Base-by-base conservation (phyloP, 2,113 vertebrate genomes). In the Phalacrocorax brasilianus region DNA sequence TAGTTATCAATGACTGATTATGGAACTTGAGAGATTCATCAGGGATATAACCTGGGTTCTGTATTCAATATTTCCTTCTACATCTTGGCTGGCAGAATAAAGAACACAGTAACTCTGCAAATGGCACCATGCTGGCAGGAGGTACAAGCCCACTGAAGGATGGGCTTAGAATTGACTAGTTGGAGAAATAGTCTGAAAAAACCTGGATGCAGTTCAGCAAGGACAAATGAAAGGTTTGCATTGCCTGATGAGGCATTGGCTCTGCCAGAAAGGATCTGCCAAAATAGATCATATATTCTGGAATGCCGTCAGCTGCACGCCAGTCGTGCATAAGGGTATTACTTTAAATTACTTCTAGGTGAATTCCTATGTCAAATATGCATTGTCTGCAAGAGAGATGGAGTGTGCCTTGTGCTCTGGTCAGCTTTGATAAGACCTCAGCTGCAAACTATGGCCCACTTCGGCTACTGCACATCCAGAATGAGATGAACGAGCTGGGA, bases 161-260 rank as follows among this genome's bases (percentile, higher is more conserved):
- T 7, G 87, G 72, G 35, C 85, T 63, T 75, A 83, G 84, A 89
- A 82, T 35, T 61, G 68, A 55, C 52, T 73, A 53, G 24, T 19
- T 94, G 52, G 66, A 94, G 80, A 84, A 92, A 72, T 61, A 85
- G 52, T 67, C 47, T 92, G 56, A 87, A 96, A 85, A 63, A 81
- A 77, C 47, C 71, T 85, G 80, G 76, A 89, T 72, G 76, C 23
- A 47, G 17, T 91, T 92, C 80, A 93, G 56, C 53, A 84, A 80
- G 65, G 85, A 76, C 65, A 91, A 92, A 62, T 74, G 45, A 66
- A 87, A 91, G 65, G 77, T 84, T 91, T 87, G 61, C 30, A 35
- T 44, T 87, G 61, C 68, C 40, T 65, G 80, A 75, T 94, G 84
- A 91, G 86, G 52, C 56, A 71, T 80, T 1, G 10, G 35, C 16